Evolutionary conservation across 2,888 invertebrate species (phyloP), one percentile per base, ranked within the genome.

Genomic region (Chorisops tibialis): DNA sequence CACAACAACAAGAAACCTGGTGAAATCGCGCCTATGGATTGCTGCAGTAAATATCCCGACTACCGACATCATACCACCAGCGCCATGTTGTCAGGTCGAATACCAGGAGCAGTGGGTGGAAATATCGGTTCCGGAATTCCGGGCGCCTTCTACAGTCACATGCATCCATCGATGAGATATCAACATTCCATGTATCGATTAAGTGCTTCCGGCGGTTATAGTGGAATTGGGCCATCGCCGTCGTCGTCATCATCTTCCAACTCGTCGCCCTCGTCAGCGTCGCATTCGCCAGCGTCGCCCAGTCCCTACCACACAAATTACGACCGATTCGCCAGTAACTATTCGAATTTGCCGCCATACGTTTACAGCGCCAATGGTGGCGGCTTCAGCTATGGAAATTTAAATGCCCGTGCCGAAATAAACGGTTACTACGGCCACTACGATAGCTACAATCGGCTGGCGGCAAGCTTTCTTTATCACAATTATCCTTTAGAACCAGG

Each of bases 251-350:
- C 38, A 21, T 24, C 45, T 43, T 56, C 56, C 24, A 56, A 56
- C 30, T 45, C 45, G 11, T 45, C 50, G 22, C 50, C 50, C n/a
- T 35, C 51, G 16, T 35, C 60, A 9, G n/a, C 51, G 45, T 52
- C 45, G 21, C 38, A 41, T 12, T 43, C 47, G n/a, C 41, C 45
- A 5, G 48, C 56, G 9, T 47, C 61, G 11, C 41, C 51, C 4
- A 52, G 37, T 39, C 54, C 45, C 16, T 54, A 61, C 39, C 39
- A 37, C 11, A 30, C 35, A 19, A 41, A 43, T 43, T 62, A 62
- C 45, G 62, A 58, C n/a, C 51, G 61, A 51, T 61, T 51, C 30
- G n/a, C n/a, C n/a, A 41, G 61, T 38, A 61, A 16, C 41, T 61
- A 61, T 41, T 22, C 54, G 39, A 54, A 54, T 49, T 48, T 56